Evolutionary conservation across 2,888 invertebrate species (phyloP).

Genomic region (Flexamia atlantica): DNA sequence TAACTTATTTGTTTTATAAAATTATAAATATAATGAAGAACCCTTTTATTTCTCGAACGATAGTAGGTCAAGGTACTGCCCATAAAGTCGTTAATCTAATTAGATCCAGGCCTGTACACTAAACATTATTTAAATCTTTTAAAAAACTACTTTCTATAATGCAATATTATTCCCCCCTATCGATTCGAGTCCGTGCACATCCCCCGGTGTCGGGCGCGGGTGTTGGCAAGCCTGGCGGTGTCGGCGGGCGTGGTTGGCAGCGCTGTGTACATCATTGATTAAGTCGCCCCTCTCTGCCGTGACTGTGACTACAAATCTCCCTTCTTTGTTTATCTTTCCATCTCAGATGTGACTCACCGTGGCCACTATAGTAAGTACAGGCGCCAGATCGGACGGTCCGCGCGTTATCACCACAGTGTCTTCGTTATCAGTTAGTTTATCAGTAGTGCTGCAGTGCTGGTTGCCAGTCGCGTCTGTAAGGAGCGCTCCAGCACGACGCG

Average conservation of each 20-base stretch:
- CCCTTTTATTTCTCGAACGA: no score
- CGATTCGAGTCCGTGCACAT: no score
- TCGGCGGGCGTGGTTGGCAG: constrained; percentile 31
- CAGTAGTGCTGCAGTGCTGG: neutral
- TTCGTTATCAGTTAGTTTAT: neutral
- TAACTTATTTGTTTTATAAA: no score
- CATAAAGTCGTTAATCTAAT: no score
- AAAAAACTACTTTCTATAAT: no score
- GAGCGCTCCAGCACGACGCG: neutral
- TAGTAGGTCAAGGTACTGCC: no score
- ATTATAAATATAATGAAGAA: no score
- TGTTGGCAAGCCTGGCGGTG: constrained; percentile 15
- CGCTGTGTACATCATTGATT: constrained; percentile 41
- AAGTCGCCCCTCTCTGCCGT: constrained; percentile 37
- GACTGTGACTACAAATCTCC: constrained; percentile 23
- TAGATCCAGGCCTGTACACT: no score
- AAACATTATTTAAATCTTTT: no score
- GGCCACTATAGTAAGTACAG: constrained; percentile 14
- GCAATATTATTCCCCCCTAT: no score
- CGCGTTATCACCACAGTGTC: neutral
- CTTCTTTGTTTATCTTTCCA: constrained; percentile 49
- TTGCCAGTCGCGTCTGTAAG: neutral
- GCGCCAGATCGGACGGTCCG: neutral
- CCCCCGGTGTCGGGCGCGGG: neutral
- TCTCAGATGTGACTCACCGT: constrained; percentile 26